Evolutionary conservation across 2,113 vertebrate species (phyloP).

Genomic region (Mystacornis crossleyi): DNA sequence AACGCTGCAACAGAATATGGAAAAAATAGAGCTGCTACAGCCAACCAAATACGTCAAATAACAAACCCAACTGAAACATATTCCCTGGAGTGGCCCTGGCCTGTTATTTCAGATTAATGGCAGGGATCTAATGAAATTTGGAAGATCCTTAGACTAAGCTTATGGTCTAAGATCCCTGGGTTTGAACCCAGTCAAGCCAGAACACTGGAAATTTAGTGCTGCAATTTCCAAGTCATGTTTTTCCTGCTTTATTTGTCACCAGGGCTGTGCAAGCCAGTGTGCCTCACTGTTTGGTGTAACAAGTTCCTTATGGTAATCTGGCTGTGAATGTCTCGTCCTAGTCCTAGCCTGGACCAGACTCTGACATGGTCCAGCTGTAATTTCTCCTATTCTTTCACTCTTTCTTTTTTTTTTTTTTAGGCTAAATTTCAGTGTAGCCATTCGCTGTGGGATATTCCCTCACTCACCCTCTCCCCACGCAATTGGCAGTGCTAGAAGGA

Average conservation of each 20-base stretch:
- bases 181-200: not conserved
- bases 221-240: not conserved
- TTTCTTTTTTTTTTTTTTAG: too few species aligned
- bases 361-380: not conserved
- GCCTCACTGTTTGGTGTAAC: not conserved
- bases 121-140: not conserved
- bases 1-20: accelerated
- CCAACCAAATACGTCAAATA: not conserved
- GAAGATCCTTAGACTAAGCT: not conserved
- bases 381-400: not conserved
- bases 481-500: not conserved
- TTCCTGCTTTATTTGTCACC: not conserved
- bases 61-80: not conserved
- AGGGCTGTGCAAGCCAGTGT: not conserved
- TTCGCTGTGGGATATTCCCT: not conserved
- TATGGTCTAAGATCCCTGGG: not conserved
- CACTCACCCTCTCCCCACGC: not conserved
- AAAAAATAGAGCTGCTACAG: not conserved
- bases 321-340: not conserved
- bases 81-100: not conserved
- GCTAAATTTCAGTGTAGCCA: not conserved
- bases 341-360: not conserved
- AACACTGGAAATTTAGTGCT: not conserved
- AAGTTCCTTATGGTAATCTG: not conserved
- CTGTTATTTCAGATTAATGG: not conserved